phyloP scores from a whole-genome alignment of 2,797 vertebrate species.

The Pseudotriccus pelzelni region DNA sequence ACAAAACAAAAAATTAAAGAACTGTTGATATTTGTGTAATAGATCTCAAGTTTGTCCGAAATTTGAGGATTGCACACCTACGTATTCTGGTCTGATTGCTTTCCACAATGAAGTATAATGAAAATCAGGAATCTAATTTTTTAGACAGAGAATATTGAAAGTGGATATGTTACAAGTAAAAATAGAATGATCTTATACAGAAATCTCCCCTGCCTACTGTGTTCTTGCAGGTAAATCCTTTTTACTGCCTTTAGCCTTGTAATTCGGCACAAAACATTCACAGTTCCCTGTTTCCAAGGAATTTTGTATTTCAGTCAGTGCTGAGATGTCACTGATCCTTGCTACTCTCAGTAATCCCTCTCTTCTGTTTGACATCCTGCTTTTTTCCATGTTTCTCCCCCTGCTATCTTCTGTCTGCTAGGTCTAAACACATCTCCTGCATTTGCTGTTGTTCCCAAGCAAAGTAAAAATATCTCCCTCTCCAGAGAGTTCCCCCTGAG shows the following conservation, averaged over 20 bases:
- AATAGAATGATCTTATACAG: neutral
- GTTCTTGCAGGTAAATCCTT: neutral
- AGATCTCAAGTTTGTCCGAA: neutral
- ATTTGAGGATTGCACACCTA: neutral
- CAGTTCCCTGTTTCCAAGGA: neutral
- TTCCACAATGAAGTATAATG: neutral
- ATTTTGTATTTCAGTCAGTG: neutral
- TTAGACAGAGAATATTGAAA: neutral
- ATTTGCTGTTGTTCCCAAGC: neutral
- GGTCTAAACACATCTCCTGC: neutral
- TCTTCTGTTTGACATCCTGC: neutral
- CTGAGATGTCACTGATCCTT: neutral
- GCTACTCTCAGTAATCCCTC: neutral
- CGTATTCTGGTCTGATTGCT: neutral
- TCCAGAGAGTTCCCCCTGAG: neutral
- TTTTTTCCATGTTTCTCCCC: neutral
- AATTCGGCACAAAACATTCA: neutral
- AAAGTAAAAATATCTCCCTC: neutral
- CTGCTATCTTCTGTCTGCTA: neutral
- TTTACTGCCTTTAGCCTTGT: neutral
- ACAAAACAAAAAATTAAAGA: neutral
- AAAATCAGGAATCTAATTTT: neutral
- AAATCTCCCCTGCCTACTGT: neutral
- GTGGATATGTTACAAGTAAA: neutral
- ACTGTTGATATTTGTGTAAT: neutral